These are phyloP conservation scores for Poeciliopsis occidentalis DNA, from an alignment of 2,113 vertebrate species.

Conservation along the genomic window DNA sequence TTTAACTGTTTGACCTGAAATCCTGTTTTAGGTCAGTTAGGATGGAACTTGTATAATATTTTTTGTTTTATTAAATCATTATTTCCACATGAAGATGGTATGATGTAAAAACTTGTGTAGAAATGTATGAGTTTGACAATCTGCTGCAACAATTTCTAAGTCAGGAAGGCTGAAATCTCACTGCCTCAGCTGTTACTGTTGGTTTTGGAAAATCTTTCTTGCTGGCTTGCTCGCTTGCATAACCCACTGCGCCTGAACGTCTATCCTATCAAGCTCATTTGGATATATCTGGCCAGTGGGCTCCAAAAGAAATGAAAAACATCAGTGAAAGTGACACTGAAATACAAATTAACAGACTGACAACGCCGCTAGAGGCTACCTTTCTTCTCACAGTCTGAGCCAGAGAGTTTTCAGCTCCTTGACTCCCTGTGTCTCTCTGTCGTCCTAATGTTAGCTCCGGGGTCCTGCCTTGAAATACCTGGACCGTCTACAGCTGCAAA, in stretches of 20 bases:
- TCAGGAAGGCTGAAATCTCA: constrained; percentile 46
- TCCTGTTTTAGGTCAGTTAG: neutral
- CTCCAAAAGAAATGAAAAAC: constrained; percentile 39
- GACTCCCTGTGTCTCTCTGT: constrained; percentile 19
- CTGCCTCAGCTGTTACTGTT: constrained; percentile 32
- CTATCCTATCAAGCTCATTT: constrained; percentile 52
- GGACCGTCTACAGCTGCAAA: constrained; percentile 57
- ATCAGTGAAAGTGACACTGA: constrained; percentile 18
- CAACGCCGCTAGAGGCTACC: constrained; percentile 9
- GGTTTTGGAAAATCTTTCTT: constrained; percentile 42
- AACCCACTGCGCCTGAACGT: constrained; percentile 20
- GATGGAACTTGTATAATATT: neutral
- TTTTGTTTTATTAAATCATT: too few species aligned
- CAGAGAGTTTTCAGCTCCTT: constrained; percentile 14
- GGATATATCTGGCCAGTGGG: constrained; percentile 37
- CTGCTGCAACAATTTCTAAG: constrained; percentile 26
- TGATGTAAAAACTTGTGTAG: neutral
- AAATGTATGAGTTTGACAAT: neutral
- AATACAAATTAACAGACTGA: constrained; percentile 48
- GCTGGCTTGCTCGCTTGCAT: constrained; percentile 52
- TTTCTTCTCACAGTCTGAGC: constrained; percentile 8
- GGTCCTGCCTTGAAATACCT: constrained; percentile 51
- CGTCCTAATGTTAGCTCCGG: constrained; percentile 23
- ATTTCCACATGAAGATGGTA: neutral
- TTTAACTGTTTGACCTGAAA: neutral